phyloP scores from a whole-genome alignment of 2,113 vertebrate genomes.

The Tor tambroides region DNA sequence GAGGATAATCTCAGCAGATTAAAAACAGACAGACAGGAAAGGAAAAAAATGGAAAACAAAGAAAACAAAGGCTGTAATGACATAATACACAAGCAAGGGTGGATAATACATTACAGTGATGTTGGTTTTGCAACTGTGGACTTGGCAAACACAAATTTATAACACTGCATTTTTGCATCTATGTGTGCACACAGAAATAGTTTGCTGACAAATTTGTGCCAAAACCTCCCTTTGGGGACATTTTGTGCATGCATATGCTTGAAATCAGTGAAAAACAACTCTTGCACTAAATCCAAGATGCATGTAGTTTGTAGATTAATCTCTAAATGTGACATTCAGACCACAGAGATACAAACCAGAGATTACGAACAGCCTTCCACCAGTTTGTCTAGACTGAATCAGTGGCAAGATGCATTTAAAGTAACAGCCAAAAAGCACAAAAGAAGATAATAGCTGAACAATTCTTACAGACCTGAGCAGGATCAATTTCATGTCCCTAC shows the following conservation, averaged over 20 bases:
- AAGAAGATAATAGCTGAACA: not conserved
- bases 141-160: not conserved
- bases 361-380: conserved; percentile 8
- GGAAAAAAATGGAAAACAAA: conserved; percentile 50
- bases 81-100: not conserved
- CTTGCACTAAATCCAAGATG: not conserved
- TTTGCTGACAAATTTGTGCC: not conserved
- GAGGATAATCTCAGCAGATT: conserved; percentile 45
- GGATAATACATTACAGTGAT: not conserved
- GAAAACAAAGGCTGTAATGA: conserved; percentile 43
- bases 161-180: not conserved
- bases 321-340: not conserved
- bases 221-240: conserved; percentile 15
- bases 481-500: not conserved
- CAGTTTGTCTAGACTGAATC: not conserved
- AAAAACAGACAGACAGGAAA: conserved; percentile 18
- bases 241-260: conserved; percentile 1
- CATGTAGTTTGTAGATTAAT: not conserved
- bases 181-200: not conserved
- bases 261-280: not conserved
- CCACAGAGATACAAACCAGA: not conserved
- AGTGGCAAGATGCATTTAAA: conserved; percentile 11
- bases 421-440: conserved; percentile 2
- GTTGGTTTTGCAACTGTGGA: not conserved
- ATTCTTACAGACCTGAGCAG: not conserved